These are phyloP conservation scores for Miniopterus natalensis DNA, from an alignment of 2,113 vertebrate species.

Conservation along the genomic window DNA sequence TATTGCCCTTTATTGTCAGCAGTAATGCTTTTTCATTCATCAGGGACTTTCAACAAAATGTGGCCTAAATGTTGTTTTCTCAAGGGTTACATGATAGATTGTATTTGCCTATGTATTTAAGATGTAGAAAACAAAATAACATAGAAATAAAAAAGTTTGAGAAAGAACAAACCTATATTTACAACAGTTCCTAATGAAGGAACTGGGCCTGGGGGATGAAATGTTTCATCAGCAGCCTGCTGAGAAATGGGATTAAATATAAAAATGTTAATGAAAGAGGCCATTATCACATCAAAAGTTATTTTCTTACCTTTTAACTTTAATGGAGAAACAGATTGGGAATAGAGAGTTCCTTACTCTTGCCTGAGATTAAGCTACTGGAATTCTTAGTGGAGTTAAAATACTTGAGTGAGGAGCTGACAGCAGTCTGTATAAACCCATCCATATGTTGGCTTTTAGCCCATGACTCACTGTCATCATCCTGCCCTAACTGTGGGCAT, in stretches of 20 bases:
- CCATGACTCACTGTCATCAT: not conserved
- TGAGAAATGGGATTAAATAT: not conserved
- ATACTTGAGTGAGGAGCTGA: not conserved
- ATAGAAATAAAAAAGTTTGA: not conserved
- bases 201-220: not conserved
- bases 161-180: not conserved
- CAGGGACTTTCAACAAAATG: not conserved
- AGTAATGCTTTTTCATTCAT: not conserved
- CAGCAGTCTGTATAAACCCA: not conserved
- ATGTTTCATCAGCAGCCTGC: not conserved
- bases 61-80: slow-evolving; percentile 4
- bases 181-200: not conserved
- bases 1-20: not conserved
- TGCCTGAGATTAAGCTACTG: not conserved
- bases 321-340: slow-evolving; percentile 41
- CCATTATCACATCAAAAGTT: not conserved
- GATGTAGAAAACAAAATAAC: not conserved
- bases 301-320: slow-evolving; percentile 60
- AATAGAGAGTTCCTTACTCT: not conserved
- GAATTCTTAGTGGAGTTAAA: not conserved
- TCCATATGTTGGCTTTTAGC: not conserved
- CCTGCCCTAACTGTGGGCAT: not conserved
- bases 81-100: not conserved
- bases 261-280: not conserved
- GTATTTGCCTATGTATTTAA: not conserved